Base-by-base conservation (phyloP, 2,888 invertebrate species). In the Diloba caeruleocephala region DNA sequence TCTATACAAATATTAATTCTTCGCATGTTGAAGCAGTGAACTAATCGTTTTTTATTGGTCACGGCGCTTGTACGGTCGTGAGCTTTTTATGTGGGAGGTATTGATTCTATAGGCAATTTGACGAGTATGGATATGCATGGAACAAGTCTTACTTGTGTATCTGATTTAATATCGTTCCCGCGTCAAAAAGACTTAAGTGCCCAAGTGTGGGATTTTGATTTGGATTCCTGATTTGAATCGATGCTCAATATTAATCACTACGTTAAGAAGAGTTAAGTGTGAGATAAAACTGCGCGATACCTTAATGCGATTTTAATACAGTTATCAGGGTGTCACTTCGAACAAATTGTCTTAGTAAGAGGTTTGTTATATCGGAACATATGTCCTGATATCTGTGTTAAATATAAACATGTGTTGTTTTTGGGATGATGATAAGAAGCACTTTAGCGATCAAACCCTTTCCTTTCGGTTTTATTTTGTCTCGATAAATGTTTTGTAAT, bases 1-100 rank as follows among this genome's bases (percentile, higher is more conserved):
- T 84, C 84, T 88, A 84, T 88, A 89, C 89, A 91, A 91, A 91
- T 88, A 91, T 88, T 89, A 89, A 88, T 89, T 85, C 87, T 86
- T 84, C 64, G 79, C 81, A 79, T 80, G 83, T 76, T 77, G 78
- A 73, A 72, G 73, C 75, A 81, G 81, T 78, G 78, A 80, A 77
- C 81, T 85, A 86, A 88, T 85, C 82, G 80, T 84, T 84, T 85
- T 85, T 86, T 87, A 84, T 84, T 81, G 80, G 81, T 76, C 76
- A 76, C 76, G 82, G 77, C 75, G 79, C 74, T 78, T 57, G 71
- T 63, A 72, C 66, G 66, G 62, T 64, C 74, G 76, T 76, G 74
- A 71, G 72, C 73, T 75, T 78, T 84, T 82, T 80, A 81, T 83
- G 81, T 81, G 80, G 78, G 82, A 81, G 82, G 78, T 74, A 79